Base-by-base conservation (phyloP, 2,888 invertebrate species). In the Shargacucullia verbasci region DNA sequence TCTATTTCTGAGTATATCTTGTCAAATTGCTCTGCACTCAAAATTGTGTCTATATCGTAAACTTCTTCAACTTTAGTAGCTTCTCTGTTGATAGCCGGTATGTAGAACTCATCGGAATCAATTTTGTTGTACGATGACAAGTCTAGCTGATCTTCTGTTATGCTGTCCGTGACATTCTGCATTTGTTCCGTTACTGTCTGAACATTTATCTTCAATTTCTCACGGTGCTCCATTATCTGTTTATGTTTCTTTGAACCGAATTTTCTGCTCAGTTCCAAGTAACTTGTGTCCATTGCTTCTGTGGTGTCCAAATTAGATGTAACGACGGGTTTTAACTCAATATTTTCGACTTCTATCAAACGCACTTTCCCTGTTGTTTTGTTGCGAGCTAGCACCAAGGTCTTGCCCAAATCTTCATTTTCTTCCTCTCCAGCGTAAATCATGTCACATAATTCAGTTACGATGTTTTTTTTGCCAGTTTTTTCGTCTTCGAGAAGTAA, bases 211-310 rank as follows among this genome's bases (percentile, higher is more conserved):
- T 95, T 95, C 46, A 96, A 79, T 77, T 94, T 94, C 76, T 96
- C 95, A 0, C 81, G 83, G n/a, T 95, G 95, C 70, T 96, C 96
- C 59, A 95, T 94, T 44, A 85, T 84, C 68, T 95, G 84, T 78
- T 95, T 96, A 0, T 90, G 89, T 75, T 92, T 95, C 66, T 96
- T 96, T 0, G 96, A 96, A 1, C 96, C 96, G 76, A 96, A 96
- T 66, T 95, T 94, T 73, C 95, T 95, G 43, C 95, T 95, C 0
- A 96, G 82, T 48, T 93, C 93, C 15, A 90, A 75, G 39, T 81
- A 73, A 14, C 86, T 90, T 0, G 83, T 86, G 13, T 92, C 88
- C 0, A 81, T 49, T 0, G 71, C 29, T 7, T 82, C 76, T 0
- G 81, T 48, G 0, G 76, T 48, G 7, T 83, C 78, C 1, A 79